Base-by-base conservation (phyloP, 2,797 vertebrate genomes). In the Microchirus variegatus region DNA sequence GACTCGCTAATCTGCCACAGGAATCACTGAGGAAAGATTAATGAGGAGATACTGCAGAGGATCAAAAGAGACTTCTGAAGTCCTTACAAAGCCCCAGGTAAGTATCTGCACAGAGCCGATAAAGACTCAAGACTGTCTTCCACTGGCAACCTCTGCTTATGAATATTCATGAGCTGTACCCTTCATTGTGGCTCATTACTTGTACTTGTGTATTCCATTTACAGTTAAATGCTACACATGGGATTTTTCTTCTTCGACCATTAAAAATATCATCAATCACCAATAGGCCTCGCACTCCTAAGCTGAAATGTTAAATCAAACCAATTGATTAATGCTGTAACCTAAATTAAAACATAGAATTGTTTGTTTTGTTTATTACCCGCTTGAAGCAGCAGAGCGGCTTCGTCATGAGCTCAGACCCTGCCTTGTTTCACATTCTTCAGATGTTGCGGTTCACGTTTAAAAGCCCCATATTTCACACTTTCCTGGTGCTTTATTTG, bases 141-240 rank as follows among this genome's bases (percentile, higher is more conserved):
- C 53, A 67, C 67, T 58, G 62, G 15, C 56, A 68, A 52, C 70
- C 59, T 51, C 42, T 8, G 8, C 64, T 66, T 36, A 60, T 91
- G 73, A 81, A 91, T 89, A 89, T 88, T 89, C 64, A 92, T 51
- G 0, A 72, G 42, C 74, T 38, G 54, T 75, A 58, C 72, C 54
- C 58, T 61, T 88, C 80, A 89, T 83, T 87, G 80, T 50, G 76
- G 61, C 66, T 83, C 84, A 84, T 90, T 72, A 78, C 81, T 65
- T 26, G 64, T 73, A 69, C 84, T 85, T 82, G 59, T 70, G 55
- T 48, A 41, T 72, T 77, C 68, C 44, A 31, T 81, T 84, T 83
- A 75, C 71, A 71, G 53, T 53, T 56, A 67, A 73, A 80, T 70
- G 67, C 74, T 65, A 52, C 70, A 57, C 40, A 42, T 59, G 65